phyloP scores from a whole-genome alignment of 2,797 vertebrate genomes.

The Discoglossus pictus region DNA sequence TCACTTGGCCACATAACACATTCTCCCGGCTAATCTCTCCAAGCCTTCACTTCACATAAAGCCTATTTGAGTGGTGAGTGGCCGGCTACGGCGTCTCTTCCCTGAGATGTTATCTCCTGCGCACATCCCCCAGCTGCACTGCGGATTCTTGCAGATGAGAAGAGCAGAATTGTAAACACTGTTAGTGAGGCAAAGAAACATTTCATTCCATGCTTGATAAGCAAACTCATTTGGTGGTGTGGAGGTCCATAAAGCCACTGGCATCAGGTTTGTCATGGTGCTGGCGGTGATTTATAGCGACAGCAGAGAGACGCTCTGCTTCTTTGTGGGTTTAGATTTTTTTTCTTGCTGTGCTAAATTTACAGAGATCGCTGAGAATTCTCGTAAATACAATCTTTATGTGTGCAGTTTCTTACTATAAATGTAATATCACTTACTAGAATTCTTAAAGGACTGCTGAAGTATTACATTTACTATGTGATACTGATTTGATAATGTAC shows the following conservation, averaged over 20 bases:
- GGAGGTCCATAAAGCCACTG: conserved; percentile 30
- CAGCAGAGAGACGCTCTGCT: neutral
- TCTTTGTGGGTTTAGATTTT: conserved; percentile 15
- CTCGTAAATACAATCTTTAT: conserved; percentile 7
- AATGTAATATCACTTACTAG: too few species aligned
- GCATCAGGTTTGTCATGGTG: neutral
- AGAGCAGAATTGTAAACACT: conserved; percentile 38
- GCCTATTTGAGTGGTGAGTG: neutral
- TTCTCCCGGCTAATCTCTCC: conserved; percentile 24
- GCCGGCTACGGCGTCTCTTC: neutral
- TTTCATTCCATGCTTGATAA: conserved; percentile 27
- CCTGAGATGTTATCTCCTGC: neutral
- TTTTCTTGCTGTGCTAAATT: conserved; percentile 34
- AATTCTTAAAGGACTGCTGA: too few species aligned
- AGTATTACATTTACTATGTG: too few species aligned
- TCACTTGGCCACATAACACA: conserved; percentile 12
- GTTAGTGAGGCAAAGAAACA: neutral
- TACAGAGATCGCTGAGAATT: conserved; percentile 12
- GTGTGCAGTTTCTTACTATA: too few species aligned
- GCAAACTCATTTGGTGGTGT: conserved; percentile 17
- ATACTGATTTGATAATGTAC: too few species aligned
- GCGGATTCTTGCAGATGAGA: conserved; percentile 23
- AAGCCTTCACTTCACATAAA: conserved; percentile 43
- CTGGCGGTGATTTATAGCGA: neutral
- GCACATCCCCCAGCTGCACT: conserved; percentile 38